Conservation (phyloP, 2,888 invertebrate genomes). For the Drosophila meridionalis region DNA sequence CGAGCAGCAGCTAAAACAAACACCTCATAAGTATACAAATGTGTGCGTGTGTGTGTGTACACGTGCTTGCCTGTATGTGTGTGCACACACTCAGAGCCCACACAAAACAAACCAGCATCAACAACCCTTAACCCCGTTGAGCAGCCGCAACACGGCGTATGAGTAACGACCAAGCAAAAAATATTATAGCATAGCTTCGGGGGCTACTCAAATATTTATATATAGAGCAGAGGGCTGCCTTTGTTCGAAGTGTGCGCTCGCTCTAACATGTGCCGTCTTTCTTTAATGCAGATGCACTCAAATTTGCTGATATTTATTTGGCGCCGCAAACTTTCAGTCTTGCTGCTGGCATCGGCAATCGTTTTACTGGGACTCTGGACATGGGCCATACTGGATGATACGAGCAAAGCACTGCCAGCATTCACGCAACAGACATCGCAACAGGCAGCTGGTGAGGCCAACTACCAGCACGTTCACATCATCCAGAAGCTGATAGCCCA, state of each 20-base stretch:
- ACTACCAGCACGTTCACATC: slow-evolving; percentile 82
- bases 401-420: slow-evolving; percentile 46
- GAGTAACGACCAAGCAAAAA: slow-evolving; percentile 53
- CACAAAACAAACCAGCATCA: slow-evolving; percentile 51
- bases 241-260: slow-evolving; percentile 9
- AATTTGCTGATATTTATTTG: slow-evolving; percentile 83
- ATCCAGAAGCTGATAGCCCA: slow-evolving; percentile 84
- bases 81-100: slow-evolving; percentile 22
- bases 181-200: slow-evolving; percentile 65
- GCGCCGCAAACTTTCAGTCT: slow-evolving; percentile 84
- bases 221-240: slow-evolving; percentile 34
- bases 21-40: slow-evolving; percentile 12
- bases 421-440: slow-evolving; percentile 19
- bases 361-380: slow-evolving; percentile 84
- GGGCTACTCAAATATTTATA: slow-evolving; percentile 79
- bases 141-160: slow-evolving; percentile 67
- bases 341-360: slow-evolving; percentile 80
- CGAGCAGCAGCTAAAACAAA: slow-evolving; percentile 32
- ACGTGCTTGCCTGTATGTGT: neutral
- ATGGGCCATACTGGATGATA: slow-evolving; percentile 83
- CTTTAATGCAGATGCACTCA: slow-evolving; percentile 83
- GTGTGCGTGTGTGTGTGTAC: neutral
- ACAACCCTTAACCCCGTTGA: slow-evolving; percentile 78
- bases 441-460: slow-evolving; percentile 31
- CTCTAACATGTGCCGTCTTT: slow-evolving; percentile 8